These are phyloP conservation scores for Spermophilus dauricus DNA, from an alignment of 2,113 vertebrate species.

Conservation along the genomic window DNA sequence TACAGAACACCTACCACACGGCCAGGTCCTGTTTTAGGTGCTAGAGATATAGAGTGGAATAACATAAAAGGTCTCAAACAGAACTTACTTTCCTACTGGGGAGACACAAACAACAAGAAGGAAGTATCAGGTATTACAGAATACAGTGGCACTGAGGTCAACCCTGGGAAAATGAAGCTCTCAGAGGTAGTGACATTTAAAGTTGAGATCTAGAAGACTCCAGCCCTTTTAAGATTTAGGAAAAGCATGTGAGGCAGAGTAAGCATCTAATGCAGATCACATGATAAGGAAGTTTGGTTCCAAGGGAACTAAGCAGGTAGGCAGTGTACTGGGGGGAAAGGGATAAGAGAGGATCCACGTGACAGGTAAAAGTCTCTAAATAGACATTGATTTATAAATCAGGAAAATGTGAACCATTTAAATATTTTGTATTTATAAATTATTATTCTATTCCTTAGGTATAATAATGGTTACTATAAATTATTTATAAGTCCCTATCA, in stretches of 20 bases:
- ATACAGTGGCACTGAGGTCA: not conserved
- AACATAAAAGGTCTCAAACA: slow-evolving; percentile 37
- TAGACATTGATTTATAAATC: not conserved
- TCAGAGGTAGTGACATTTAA: not conserved
- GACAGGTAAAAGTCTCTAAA: not conserved
- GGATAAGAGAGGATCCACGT: not conserved
- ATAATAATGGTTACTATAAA: not conserved
- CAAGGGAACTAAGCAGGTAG: not conserved
- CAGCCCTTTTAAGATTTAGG: not conserved
- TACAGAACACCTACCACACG: not conserved
- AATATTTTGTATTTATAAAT: not conserved
- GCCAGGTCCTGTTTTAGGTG: not conserved
- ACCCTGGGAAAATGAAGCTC: not conserved
- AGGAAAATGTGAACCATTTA: not conserved
- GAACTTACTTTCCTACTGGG: not conserved
- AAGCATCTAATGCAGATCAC: not conserved
- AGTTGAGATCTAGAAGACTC: not conserved
- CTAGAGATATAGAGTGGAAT: not conserved
- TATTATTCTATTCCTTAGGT: not conserved
- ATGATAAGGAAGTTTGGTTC: not conserved
- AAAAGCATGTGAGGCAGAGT: not conserved
- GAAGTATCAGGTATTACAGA: not conserved
- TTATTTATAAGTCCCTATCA: not conserved
- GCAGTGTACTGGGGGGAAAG: not conserved
- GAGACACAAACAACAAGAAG: not conserved